These are phyloP conservation scores for Pristis pectinata DNA, from an alignment of 2,797 vertebrate genomes.

Conservation along the genomic window DNA sequence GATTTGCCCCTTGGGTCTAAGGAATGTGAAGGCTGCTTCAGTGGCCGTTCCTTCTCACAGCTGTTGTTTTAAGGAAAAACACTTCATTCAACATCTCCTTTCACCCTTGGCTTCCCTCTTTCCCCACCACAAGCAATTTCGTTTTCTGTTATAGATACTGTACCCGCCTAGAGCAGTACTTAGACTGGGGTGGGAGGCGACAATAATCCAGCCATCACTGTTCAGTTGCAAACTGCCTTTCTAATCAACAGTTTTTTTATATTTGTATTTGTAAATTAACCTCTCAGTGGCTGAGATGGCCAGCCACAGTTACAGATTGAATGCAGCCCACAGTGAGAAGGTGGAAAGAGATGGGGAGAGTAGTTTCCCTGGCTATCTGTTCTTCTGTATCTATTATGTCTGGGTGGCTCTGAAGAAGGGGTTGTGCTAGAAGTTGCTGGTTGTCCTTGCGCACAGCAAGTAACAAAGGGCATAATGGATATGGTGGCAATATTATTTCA, in stretches of 20 bases:
- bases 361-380: background rate
- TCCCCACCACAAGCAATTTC: constrained; percentile 11
- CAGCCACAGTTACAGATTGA: background rate
- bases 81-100: background rate
- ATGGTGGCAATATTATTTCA: too few relatives aligned
- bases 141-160: background rate
- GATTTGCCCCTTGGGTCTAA: constrained; percentile 43
- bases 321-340: background rate
- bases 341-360: too few relatives aligned
- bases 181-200: background rate
- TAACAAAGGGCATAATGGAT: too few relatives aligned
- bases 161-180: background rate
- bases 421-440: too few relatives aligned
- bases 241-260: background rate
- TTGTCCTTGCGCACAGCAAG: too few relatives aligned
- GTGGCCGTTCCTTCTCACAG: background rate
- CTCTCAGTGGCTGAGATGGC: background rate
- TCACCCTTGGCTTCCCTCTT: background rate
- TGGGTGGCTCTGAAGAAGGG: too few relatives aligned
- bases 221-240: background rate
- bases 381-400: background rate
- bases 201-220: too few relatives aligned
- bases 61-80: background rate
- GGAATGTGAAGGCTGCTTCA: constrained; percentile 39
- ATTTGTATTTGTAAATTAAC: background rate